Conservation (phyloP, 2,888 invertebrate species). For the Lasioglossum leucozonium region DNA sequence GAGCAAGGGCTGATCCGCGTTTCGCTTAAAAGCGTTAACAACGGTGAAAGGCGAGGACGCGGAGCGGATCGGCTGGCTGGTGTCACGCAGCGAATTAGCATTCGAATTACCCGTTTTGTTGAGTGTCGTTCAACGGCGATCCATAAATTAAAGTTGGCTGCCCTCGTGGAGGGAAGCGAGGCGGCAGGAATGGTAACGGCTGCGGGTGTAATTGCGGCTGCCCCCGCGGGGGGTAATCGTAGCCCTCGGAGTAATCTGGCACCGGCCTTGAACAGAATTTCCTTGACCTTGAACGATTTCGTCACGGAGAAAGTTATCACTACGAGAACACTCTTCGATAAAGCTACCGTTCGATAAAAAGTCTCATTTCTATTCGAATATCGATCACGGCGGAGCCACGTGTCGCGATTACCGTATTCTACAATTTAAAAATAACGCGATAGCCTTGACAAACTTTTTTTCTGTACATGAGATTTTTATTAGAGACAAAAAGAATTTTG, state of each 20-base stretch:
- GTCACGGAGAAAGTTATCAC: background rate
- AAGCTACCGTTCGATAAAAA: background rate
- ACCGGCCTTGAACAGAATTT: slow-evolving; percentile 56
- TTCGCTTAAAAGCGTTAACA: background rate
- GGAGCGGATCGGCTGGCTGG: background rate
- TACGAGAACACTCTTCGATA: background rate
- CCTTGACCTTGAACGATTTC: slow-evolving; percentile 18
- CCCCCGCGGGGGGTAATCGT: slow-evolving; percentile 78
- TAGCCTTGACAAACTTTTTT: background rate
- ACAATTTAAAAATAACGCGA: background rate
- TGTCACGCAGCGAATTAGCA: slow-evolving; percentile 26
- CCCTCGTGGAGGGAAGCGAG: slow-evolving; percentile 66
- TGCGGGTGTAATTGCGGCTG: slow-evolving; percentile 74
- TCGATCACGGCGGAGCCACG: background rate
- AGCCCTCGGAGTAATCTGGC: slow-evolving; percentile 73
- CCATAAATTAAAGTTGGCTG: slow-evolving; percentile 76
- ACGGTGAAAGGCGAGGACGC: background rate
- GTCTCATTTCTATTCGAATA: background rate
- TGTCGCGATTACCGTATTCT: background rate
- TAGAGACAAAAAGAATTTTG: no score
- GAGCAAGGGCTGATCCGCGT: background rate
- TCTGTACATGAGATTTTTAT: no score
- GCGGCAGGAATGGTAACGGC: slow-evolving; percentile 68
- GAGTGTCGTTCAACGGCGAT: slow-evolving; percentile 73
- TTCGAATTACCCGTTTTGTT: slow-evolving; percentile 73